Percentiles rank a stretch among this genome's conserved stretches.
These are phyloP conservation scores for Corythoichthys intestinalis DNA, from an alignment of 2,113 vertebrate species.

Conservation along the genomic window DNA sequence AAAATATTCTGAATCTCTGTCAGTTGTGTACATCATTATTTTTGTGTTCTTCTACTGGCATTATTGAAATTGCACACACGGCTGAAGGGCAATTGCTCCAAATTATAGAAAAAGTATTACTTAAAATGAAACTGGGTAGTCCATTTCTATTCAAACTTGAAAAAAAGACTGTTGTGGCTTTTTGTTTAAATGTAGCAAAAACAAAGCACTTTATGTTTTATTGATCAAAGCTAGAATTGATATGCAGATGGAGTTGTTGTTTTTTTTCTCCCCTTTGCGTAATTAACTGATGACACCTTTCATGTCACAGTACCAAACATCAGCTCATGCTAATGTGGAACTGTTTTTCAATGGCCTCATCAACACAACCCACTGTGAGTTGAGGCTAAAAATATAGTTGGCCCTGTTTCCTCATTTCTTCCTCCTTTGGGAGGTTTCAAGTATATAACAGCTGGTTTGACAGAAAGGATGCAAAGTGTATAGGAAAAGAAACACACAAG, in stretches of 20 bases:
- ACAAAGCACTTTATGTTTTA: conserved; percentile 50
- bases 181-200: conserved; percentile 28
- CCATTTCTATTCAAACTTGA: background rate
- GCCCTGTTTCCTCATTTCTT: conserved; percentile 33
- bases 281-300: conserved; percentile 52
- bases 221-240: conserved; percentile 54
- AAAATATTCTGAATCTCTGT: too few species aligned
- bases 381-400: conserved; percentile 46
- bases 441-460: conserved; percentile 11
- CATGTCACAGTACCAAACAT: conserved; percentile 43
- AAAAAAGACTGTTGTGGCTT: background rate
- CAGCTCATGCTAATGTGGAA: conserved; percentile 55
- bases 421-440: conserved; percentile 42
- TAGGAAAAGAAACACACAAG: background rate
- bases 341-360: conserved; percentile 45
- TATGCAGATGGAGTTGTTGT: conserved; percentile 17
- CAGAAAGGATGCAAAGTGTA: conserved; percentile 18
- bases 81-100: background rate
- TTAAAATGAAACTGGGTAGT: background rate
- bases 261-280: conserved; percentile 26
- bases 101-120: background rate
- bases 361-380: conserved; percentile 28
- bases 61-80: background rate
- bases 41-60: too few species aligned
- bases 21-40: too few species aligned